phyloP scores from a whole-genome alignment of 2,888 invertebrate species.

The Drosophila gaucha region DNA sequence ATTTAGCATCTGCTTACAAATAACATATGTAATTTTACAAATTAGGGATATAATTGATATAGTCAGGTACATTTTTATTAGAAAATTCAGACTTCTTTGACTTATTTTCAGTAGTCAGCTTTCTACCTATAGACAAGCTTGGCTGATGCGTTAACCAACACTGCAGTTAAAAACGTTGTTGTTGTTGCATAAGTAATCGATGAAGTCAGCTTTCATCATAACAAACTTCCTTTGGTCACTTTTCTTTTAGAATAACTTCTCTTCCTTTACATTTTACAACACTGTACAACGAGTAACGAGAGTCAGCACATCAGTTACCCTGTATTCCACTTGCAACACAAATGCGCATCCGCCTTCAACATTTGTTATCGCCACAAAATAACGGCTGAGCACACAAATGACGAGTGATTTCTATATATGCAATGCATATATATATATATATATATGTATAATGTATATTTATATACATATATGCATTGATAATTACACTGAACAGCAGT shows the following conservation, averaged over 20 bases:
- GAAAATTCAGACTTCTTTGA: neutral
- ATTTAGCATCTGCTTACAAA: too few relatives aligned
- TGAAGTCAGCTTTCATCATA: too few relatives aligned
- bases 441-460: neutral
- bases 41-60: neutral
- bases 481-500: conserved; percentile 49
- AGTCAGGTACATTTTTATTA: neutral
- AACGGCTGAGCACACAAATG: conserved; percentile 41
- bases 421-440: conserved; percentile 1
- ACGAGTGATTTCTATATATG: conserved; percentile 35
- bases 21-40: too few relatives aligned
- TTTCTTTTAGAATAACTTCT: neutral
- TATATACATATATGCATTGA: conserved; percentile 13
- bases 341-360: conserved; percentile 30
- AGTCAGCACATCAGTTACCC: conserved; percentile 3
- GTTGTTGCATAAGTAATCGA: too few relatives aligned
- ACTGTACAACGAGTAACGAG: conserved; percentile 12
- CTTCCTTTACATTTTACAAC: conserved; percentile 6
- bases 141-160: too few relatives aligned
- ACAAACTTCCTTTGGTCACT: neutral
- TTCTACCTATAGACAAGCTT: too few relatives aligned
- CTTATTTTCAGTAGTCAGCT: too few relatives aligned
- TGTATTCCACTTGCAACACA: conserved; percentile 15
- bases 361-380: conserved; percentile 34
- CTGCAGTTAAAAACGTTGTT: too few relatives aligned